Evolutionary conservation across 2,888 invertebrate genomes (phyloP).

Genomic region (Drosophila flavopinicola): DNA sequence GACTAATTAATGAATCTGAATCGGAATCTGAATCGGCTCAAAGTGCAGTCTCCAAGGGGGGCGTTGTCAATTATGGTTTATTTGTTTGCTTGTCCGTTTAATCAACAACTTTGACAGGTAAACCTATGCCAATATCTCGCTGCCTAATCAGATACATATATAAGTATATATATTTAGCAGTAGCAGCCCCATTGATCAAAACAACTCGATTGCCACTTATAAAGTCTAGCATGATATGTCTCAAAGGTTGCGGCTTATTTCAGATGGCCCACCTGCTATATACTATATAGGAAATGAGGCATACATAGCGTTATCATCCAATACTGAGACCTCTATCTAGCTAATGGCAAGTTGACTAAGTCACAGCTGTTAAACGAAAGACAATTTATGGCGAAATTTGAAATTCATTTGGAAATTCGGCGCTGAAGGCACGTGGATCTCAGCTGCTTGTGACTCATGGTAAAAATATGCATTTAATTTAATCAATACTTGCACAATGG

Average conservation of each 20-base stretch:
- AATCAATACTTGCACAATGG: too few relatives aligned
- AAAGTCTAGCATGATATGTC: constrained; percentile 25
- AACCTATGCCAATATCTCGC: neutral
- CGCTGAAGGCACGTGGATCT: too few relatives aligned
- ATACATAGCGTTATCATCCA: constrained; percentile 17
- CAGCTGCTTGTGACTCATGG: too few relatives aligned
- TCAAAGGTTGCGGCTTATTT: constrained; percentile 19
- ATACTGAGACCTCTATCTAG: neutral
- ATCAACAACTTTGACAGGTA: constrained; percentile 2
- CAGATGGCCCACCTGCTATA: constrained; percentile 29
- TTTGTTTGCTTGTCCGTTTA: constrained; percentile 12
- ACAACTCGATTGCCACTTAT: constrained; percentile 14
- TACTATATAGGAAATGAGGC: constrained; percentile 6
- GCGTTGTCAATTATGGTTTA: constrained; percentile 16
- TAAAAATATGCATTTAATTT: too few relatives aligned
- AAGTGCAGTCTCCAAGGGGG: constrained; percentile 59
- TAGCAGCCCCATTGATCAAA: constrained; percentile 6
- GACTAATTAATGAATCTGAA: constrained; percentile 13
- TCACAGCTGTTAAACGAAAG: neutral
- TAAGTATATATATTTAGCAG: neutral
- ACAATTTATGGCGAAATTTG: too few relatives aligned
- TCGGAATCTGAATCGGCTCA: constrained; percentile 34
- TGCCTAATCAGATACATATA: neutral
- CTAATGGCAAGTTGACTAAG: neutral
- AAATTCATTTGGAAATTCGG: too few relatives aligned